Evolutionary conservation across 2,888 invertebrate genomes (phyloP).

Genomic region (Zaprionus bogoriensis): DNA sequence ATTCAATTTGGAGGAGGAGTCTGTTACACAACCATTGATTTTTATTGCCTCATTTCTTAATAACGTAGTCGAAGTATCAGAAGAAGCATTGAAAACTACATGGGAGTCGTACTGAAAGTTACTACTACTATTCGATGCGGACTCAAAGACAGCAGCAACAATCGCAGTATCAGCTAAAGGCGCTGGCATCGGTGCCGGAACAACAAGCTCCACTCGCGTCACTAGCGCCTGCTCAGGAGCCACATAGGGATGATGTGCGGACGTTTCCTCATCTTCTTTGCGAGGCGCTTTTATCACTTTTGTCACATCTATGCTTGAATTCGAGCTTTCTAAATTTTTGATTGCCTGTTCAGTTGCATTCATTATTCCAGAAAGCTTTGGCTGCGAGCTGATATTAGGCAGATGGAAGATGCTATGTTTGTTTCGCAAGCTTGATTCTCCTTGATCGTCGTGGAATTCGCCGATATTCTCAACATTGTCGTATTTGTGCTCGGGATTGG

Average conservation of each 20-base stretch:
- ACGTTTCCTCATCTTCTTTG: not conserved
- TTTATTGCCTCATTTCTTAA: constrained; percentile 29
- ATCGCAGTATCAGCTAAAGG: not conserved
- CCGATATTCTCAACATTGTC: not conserved
- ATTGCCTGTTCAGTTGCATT: too few relatives aligned
- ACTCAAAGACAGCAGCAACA: not conserved
- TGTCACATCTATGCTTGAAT: not conserved
- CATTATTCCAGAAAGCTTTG: too few relatives aligned
- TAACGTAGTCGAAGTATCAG: not conserved
- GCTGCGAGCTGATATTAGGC: too few relatives aligned
- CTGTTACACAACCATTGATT: constrained; percentile 71
- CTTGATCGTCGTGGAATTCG: too few relatives aligned
- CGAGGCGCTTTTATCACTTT: not conserved
- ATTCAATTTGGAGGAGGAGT: constrained; percentile 62
- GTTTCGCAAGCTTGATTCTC: too few relatives aligned
- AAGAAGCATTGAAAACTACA: not conserved
- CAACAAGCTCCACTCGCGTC: constrained; percentile 67
- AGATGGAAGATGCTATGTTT: too few relatives aligned
- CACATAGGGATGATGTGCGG: constrained; percentile 27
- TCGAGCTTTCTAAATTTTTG: too few relatives aligned
- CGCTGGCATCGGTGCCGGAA: constrained; percentile 48
- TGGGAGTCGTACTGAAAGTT: not conserved
- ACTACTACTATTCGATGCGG: not conserved
- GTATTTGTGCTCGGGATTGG: not conserved
- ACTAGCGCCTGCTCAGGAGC: constrained; percentile 70